Evolutionary conservation across 2,888 invertebrate species (phyloP).

Genomic region (Cosmorhoe ocellata): DNA sequence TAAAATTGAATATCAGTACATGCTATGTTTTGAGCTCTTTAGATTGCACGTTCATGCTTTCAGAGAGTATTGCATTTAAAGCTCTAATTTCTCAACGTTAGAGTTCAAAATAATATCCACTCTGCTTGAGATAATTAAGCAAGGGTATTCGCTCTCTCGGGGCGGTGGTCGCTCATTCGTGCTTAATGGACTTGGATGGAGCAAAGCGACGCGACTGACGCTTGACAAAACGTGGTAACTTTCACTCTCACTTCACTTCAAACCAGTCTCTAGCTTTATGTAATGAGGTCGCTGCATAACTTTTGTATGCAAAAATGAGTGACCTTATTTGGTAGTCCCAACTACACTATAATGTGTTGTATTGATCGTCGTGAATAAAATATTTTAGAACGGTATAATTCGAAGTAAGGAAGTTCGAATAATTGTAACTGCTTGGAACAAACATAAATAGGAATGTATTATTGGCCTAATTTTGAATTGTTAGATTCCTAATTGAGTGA

Average conservation of each 20-base stretch:
- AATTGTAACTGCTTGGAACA: too few relatives aligned
- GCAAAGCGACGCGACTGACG: constrained; percentile 67
- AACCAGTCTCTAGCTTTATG: constrained; percentile 62
- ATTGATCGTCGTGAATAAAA: too few relatives aligned
- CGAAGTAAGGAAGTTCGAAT: too few relatives aligned
- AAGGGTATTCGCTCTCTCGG: constrained; percentile 77
- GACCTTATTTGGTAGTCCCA: too few relatives aligned
- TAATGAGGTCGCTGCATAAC: constrained; percentile 43
- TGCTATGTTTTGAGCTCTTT: constrained; percentile 41
- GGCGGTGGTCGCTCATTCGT: constrained; percentile 79
- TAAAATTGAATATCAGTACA: constrained; percentile 1
- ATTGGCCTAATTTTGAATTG: too few relatives aligned
- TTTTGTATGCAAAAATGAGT: constrained; percentile 15
- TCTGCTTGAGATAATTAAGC: constrained; percentile 61
- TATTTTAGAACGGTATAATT: too few relatives aligned
- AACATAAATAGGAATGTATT: too few relatives aligned
- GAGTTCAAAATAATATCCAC: constrained; percentile 16
- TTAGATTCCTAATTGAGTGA: too few relatives aligned
- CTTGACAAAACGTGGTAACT: constrained; percentile 79
- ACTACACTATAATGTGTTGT: too few relatives aligned
- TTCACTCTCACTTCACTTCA: constrained; percentile 74
- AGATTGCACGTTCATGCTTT: constrained; percentile 44
- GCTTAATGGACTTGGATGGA: constrained; percentile 76
- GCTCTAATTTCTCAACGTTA: constrained; percentile 38
- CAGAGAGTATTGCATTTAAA: constrained; percentile 42